phyloP scores from a whole-genome alignment of 2,888 invertebrate genomes.

The Liodrosophila aerea region DNA sequence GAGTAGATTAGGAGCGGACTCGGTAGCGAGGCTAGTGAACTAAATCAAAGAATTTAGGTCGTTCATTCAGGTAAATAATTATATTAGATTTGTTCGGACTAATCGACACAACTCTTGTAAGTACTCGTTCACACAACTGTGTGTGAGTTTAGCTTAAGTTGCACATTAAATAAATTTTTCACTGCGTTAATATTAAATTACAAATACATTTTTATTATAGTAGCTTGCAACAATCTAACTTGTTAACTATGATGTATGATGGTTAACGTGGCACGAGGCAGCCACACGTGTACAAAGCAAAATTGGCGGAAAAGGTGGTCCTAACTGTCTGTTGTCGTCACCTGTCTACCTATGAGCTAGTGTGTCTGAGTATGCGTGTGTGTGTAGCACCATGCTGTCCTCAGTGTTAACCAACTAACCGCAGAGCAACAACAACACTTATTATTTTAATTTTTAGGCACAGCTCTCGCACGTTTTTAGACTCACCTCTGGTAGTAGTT shows the following conservation, averaged over 20 bases:
- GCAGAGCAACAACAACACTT: constrained; percentile 51
- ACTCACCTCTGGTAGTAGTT: constrained; percentile 21
- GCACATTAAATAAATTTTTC: too few relatives aligned
- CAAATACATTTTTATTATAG: too few relatives aligned
- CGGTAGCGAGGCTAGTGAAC: too few relatives aligned
- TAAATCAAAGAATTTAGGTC: too few relatives aligned
- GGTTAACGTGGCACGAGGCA: constrained; percentile 32
- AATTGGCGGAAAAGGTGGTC: constrained; percentile 7
- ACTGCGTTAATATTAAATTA: too few relatives aligned
- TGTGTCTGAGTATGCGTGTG: constrained; percentile 6
- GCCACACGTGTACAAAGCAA: constrained; percentile 16
- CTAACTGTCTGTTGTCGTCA: constrained; percentile 49
- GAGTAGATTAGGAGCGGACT: too few relatives aligned
- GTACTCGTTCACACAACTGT: too few relatives aligned
- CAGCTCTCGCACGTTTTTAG: constrained; percentile 62
- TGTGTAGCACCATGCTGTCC: constrained; percentile 34
- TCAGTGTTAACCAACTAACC: constrained; percentile 57
- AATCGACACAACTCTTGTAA: too few relatives aligned
- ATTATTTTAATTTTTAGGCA: constrained; percentile 76
- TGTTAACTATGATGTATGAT: constrained; percentile 58
- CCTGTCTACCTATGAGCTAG: constrained; percentile 13
- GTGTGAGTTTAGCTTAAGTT: too few relatives aligned
- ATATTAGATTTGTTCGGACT: too few relatives aligned
- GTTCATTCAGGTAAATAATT: too few relatives aligned
- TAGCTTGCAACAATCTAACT: constrained; percentile 9